These are phyloP conservation scores for Apoderus coryli DNA, from an alignment of 2,888 invertebrate genomes.

Conservation along the genomic window DNA sequence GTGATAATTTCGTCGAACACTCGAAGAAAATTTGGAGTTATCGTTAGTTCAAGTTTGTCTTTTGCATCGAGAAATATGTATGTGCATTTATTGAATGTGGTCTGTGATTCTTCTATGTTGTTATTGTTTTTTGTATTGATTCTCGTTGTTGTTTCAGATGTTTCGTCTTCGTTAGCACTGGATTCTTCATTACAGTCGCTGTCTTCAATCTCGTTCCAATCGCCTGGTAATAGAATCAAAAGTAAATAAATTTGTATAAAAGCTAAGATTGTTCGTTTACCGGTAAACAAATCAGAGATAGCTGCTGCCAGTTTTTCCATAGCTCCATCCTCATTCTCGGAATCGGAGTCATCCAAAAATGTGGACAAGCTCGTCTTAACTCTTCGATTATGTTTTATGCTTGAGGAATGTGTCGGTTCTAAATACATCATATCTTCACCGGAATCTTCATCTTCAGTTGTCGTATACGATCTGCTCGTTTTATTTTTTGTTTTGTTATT, in stretches of 20 bases:
- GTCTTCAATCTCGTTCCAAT: slow-evolving; percentile 33
- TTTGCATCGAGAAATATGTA: slow-evolving; percentile 55
- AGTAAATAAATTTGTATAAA: background rate
- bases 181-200: slow-evolving; percentile 35
- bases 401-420: slow-evolving; percentile 27
- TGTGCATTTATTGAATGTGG: slow-evolving; percentile 36
- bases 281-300: slow-evolving; percentile 65
- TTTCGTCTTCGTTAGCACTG: slow-evolving; percentile 36
- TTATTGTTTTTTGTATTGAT: no score
- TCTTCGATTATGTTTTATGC: slow-evolving; percentile 21
- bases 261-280: slow-evolving; percentile 28
- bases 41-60: slow-evolving; percentile 49
- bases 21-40: slow-evolving; percentile 40
- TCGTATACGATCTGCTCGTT: slow-evolving; percentile 23
- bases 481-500: no score
- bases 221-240: slow-evolving; percentile 22
- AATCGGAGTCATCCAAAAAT: slow-evolving; percentile 49
- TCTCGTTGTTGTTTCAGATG: slow-evolving; percentile 22
- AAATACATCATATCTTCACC: slow-evolving; percentile 34
- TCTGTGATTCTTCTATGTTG: slow-evolving; percentile 16
- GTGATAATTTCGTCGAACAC: slow-evolving; percentile 31
- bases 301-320: slow-evolving; percentile 57
- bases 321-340: slow-evolving; percentile 55
- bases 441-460: slow-evolving; percentile 30
- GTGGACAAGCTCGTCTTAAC: slow-evolving; percentile 39